Evolutionary conservation across 30 jellyfish, hydroid and myxozoan species (phyloP).

Genomic region (Chironex yamaguchii): DNA sequence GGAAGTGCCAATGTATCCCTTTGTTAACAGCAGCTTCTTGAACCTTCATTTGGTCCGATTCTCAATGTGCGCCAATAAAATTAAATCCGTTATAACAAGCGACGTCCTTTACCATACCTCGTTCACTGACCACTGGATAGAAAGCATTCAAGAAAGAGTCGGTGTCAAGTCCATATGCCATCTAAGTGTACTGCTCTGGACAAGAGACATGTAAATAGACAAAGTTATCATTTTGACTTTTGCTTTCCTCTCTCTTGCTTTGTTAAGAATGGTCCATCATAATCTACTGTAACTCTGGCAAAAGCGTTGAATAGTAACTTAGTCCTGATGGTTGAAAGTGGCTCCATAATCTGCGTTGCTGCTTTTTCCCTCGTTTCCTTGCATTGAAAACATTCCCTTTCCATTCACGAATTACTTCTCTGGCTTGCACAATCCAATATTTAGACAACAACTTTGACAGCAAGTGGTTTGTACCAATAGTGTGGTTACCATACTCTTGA

Average conservation of each 20-base stretch:
- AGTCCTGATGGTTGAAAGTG: conserved; percentile 15
- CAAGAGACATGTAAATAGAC: conserved; percentile 64
- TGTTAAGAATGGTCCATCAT: conserved; percentile 63
- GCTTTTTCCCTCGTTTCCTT: conserved; percentile 50
- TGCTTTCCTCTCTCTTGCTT: conserved; percentile 62
- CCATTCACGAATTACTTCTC: conserved; percentile 37
- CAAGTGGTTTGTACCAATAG: not conserved
- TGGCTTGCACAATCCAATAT: not conserved
- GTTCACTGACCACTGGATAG: conserved; percentile 51
- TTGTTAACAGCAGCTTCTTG: conserved; percentile 21
- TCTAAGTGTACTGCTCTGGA: conserved; percentile 74
- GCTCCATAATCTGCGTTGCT: conserved; percentile 53
- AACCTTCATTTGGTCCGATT: conserved; percentile 41
- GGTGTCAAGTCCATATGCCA: conserved; percentile 60
- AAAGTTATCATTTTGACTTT: conserved; percentile 52
- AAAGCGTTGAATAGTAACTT: conserved; percentile 48
- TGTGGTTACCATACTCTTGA: not conserved
- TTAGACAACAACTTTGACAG: not conserved
- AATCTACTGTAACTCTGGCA: conserved; percentile 53
- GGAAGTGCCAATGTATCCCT: conserved; percentile 71
- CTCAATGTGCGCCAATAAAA: conserved; percentile 63
- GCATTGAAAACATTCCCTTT: conserved; percentile 25
- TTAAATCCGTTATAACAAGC: conserved; percentile 57
- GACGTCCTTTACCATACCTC: conserved; percentile 53
- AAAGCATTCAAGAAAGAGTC: conserved; percentile 76